phyloP scores from a whole-genome alignment of 2,113 vertebrate species.

The Neolamprologus falcicula region DNA sequence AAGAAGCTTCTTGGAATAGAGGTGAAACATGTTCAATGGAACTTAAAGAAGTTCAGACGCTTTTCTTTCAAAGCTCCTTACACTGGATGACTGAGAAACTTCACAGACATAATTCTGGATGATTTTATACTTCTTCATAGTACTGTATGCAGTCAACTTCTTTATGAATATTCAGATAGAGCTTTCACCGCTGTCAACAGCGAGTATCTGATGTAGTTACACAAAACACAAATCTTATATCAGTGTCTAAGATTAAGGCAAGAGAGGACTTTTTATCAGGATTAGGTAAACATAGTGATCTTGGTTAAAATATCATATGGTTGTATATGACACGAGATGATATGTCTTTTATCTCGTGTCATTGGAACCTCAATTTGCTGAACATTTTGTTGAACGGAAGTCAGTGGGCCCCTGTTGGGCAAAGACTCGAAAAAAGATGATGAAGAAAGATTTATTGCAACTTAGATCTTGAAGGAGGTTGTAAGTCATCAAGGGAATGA shows the following conservation, averaged over 20 bases:
- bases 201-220: neutral
- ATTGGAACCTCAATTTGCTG: neutral
- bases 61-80: neutral
- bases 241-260: neutral
- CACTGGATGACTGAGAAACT: neutral
- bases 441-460: neutral
- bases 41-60: neutral
- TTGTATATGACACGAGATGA: neutral
- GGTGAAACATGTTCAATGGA: neutral
- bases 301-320: neutral
- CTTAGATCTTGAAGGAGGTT: neutral
- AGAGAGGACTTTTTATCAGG: neutral
- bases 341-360: neutral
- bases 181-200: neutral
- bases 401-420: neutral
- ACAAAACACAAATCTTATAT: neutral
- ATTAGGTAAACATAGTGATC: neutral
- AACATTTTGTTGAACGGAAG: neutral
- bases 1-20: neutral
- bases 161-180: neutral
- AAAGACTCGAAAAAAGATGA: neutral
- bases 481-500: neutral
- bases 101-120: neutral
- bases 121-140: neutral
- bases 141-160: neutral